A percentile compares a stretch with the other conserved stretches of the same genome.
Evolutionary conservation across 1,140 invertebrate genomes (phyloP).

Genomic region (Whitmania pigra): DNA sequence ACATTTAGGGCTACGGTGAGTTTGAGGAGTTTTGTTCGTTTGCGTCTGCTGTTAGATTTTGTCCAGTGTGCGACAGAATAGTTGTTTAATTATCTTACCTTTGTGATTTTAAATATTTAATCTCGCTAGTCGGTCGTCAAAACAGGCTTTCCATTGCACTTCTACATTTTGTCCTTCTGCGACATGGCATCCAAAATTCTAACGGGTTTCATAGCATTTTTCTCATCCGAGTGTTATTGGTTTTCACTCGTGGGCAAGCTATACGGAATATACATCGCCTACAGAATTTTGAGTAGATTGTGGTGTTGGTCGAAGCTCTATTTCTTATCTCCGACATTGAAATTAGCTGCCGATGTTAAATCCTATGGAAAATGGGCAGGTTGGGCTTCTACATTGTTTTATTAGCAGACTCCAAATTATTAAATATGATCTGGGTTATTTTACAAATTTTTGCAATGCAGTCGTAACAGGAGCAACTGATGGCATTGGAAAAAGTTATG

Average conservation of each 20-base stretch:
- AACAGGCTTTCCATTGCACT: too few relatives aligned
- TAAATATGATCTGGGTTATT: not conserved
- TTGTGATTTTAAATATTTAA: too few relatives aligned
- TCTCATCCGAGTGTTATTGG: not conserved
- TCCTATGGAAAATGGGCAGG: slow-evolving; percentile 3
- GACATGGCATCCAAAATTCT: not conserved
- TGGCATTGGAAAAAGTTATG: slow-evolving; percentile 80
- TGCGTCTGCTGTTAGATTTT: too few relatives aligned
- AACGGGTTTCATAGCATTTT: not conserved
- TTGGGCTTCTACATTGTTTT: not conserved
- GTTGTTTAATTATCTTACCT: too few relatives aligned
- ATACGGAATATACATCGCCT: not conserved
- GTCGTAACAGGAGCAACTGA: slow-evolving; percentile 81
- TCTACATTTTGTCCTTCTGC: too few relatives aligned
- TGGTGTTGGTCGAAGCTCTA: slow-evolving; percentile 7
- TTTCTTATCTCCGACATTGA: not conserved
- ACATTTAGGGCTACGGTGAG: too few relatives aligned
- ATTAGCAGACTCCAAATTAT: not conserved
- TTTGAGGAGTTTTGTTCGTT: too few relatives aligned
- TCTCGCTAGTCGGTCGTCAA: too few relatives aligned
- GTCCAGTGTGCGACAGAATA: too few relatives aligned
- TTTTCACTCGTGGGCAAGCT: slow-evolving; percentile 1
- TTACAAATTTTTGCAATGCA: slow-evolving; percentile 35
- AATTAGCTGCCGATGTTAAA: slow-evolving; percentile 3
- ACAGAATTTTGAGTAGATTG: not conserved